Base-by-base conservation (phyloP, 2,797 vertebrate species). In the Borostomias antarcticus region DNA sequence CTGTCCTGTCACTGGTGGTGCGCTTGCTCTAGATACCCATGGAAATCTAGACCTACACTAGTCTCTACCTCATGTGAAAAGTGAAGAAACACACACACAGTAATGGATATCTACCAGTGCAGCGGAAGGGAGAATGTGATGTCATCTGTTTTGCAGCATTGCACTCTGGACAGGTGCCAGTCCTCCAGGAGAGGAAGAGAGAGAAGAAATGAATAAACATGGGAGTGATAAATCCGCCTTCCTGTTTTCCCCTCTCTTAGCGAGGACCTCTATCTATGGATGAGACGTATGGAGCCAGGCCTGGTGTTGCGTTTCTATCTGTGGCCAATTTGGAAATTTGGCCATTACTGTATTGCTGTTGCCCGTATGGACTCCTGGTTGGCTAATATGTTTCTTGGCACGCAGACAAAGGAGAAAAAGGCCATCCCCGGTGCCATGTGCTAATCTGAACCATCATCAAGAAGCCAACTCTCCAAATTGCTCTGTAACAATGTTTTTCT, bases 161-260 rank as follows among this genome's bases (percentile, higher is more conserved):
- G 19, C 58, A 62, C 13, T n/a, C 58, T 62, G 29, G 67, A 56
- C 51, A 28, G 37, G 29, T 62, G 67, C 59, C 67, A 62, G 59
- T 52, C 33, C 58, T 40, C 30, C 48, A 25, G 15, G 30, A 30
- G 47, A 47, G 33, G 10, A 32, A 28, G 25, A 45, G 53, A 58
- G 11, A 26, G 9, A 11, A 64, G 30, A 51, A 13, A 48, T 1
- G 13, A 35, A 64, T 30, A 51, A 30, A 61, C 58, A 60, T 25
- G 45, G 25, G 37, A 30, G 17, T 4, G 11, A 45, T 45, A 13
- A 45, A 45, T 45, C 17, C 40, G 13, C 15, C 17, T 17, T 17
- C 13, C 37, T 2, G 35, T 37, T 6, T 6, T 37, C 6, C 9
- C 35, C 35, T 15, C 13, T 3, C 11, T 40, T 10, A 40, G 37